Percentiles rank a stretch among this genome's conserved stretches.
Conservation (phyloP, 2,888 invertebrate genomes). For the Eupithecia subumbrata region DNA sequence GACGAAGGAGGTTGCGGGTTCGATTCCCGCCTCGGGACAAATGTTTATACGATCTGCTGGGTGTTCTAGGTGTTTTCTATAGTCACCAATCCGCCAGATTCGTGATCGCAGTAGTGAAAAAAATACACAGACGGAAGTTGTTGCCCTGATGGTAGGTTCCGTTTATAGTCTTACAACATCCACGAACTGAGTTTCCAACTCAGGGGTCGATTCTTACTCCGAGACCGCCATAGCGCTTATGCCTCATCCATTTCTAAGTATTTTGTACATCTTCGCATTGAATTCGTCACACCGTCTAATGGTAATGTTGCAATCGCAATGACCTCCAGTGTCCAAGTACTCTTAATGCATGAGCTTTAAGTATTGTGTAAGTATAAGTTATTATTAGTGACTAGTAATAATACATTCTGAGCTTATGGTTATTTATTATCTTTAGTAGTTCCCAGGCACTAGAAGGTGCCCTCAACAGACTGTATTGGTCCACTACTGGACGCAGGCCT, state of each 20-base stretch:
- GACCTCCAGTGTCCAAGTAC: constrained; percentile 10
- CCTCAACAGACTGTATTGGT: too few relatives aligned
- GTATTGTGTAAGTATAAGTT: constrained; percentile 4
- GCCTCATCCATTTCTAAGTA: not conserved
- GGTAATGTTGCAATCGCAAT: not conserved
- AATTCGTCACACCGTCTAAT: constrained; percentile 12
- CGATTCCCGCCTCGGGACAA: too few relatives aligned
- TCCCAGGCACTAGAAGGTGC: too few relatives aligned
- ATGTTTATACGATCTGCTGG: too few relatives aligned
- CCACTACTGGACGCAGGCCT: too few relatives aligned
- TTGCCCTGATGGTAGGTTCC: not conserved
- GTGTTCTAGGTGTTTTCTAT: too few relatives aligned
- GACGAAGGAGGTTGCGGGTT: too few relatives aligned
- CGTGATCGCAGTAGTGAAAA: not conserved
- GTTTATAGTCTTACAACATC: not conserved
- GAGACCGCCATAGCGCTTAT: not conserved
- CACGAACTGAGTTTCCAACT: not conserved
- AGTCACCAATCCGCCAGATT: too few relatives aligned
- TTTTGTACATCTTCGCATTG: not conserved
- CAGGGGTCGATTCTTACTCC: not conserved
- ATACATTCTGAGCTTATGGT: not conserved
- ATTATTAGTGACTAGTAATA: not conserved
- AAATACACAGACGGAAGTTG: not conserved
- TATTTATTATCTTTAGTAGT: too few relatives aligned
- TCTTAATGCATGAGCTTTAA: constrained; percentile 5